Percentiles rank a stretch among this genome's conserved stretches.
phyloP scores from a whole-genome alignment of 2,888 invertebrate genomes.

The Priocnemis perturbator region DNA sequence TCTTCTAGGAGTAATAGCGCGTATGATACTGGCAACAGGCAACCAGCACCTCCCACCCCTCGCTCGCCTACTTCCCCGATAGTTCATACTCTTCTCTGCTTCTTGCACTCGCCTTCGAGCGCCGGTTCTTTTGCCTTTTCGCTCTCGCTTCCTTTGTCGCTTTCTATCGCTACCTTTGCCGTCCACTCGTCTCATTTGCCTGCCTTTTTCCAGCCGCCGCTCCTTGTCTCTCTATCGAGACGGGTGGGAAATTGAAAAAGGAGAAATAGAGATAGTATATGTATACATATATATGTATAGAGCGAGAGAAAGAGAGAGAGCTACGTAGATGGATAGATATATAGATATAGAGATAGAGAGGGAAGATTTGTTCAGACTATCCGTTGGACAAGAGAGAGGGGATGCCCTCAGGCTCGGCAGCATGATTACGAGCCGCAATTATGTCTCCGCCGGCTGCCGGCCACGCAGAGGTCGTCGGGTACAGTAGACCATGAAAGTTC shows the following conservation, averaged over 20 bases:
- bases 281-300: slow-evolving; percentile 24
- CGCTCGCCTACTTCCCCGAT: neutral
- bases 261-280: slow-evolving; percentile 28
- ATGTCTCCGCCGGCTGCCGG: slow-evolving; percentile 67
- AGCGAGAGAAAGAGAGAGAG: slow-evolving; percentile 20
- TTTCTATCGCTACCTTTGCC: neutral
- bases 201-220: neutral
- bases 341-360: slow-evolving; percentile 12
- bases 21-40: slow-evolving; percentile 54
- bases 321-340: slow-evolving; percentile 37
- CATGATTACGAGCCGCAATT: slow-evolving; percentile 71
- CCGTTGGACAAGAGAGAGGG: slow-evolving; percentile 30
- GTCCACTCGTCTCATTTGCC: neutral
- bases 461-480: slow-evolving; percentile 67
- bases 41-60: neutral
- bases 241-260: neutral
- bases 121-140: neutral
- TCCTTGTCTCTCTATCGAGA: slow-evolving; percentile 3
- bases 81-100: slow-evolving; percentile 1
- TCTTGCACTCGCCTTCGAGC: slow-evolving; percentile 1
- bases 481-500: slow-evolving; percentile 56
- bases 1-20: slow-evolving; percentile 62
- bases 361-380: slow-evolving; percentile 5
- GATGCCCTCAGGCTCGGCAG: slow-evolving; percentile 57
- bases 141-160: slow-evolving; percentile 17